Base-by-base conservation (phyloP, 2,888 invertebrate species). In the Apoda limacodes region DNA sequence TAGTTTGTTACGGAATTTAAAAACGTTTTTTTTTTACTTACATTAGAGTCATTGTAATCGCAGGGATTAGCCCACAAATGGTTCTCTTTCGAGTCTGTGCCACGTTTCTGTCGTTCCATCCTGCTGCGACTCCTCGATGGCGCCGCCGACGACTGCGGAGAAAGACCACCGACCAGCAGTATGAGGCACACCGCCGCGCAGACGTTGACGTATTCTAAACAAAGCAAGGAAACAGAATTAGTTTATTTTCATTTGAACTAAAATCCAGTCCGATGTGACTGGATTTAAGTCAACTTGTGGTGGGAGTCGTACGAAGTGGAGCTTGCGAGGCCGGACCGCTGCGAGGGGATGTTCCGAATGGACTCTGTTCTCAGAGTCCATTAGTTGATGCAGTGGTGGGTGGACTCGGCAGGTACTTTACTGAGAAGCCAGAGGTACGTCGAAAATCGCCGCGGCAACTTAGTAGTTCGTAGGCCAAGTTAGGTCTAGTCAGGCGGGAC, bases 191-290 rank as follows among this genome's bases (percentile, higher is more conserved):
- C 71, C 37, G 75, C 70, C 41, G 78, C 76, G 45, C 74, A 75
- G 54, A 75, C 70, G 66, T 76, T 75, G 72, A 78, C 72, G 72
- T 71, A 72, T 72, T 70, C 80, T 78, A 53, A 2, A 25, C 30
- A 30, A 29, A 13, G 35, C 19, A 28, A 29, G 15, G 24, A 21
- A 10, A n/a, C 28, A 14, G 15, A 13, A 15, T 14, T 13, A 22
- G 24, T n/a, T 15, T 25, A n/a, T n/a, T n/a, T n/a, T n/a, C 13
- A 7, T 28, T 28, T 15, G 20, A n/a, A 27, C 14, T 11, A 5
- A 12, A 22, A 22, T 22, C 9, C 10, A 22, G 6, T 6, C 9
- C n/a, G n/a, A n/a, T n/a, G n/a, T n/a, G n/a, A n/a, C n/a, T n/a
- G n/a, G n/a, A n/a, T n/a, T n/a, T n/a, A n/a, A n/a, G n/a, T n/a